phyloP scores from a whole-genome alignment of 2,797 vertebrate genomes.

The Rhadinocentrus ornatus region DNA sequence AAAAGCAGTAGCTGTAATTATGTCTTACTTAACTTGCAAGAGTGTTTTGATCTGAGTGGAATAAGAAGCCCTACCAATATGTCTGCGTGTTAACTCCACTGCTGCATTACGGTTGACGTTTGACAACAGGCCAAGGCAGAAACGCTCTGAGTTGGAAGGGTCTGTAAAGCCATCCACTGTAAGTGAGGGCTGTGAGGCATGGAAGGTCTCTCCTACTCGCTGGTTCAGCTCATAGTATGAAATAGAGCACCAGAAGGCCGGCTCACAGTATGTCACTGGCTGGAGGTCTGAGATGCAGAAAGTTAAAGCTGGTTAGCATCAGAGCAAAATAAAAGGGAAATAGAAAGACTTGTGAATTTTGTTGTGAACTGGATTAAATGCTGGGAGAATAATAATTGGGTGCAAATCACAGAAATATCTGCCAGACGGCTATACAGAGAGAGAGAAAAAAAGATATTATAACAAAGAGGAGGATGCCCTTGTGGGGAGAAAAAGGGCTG shows the following conservation, averaged over 20 bases:
- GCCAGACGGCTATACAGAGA: slow-evolving; percentile 4
- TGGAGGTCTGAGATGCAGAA: slow-evolving; percentile 88
- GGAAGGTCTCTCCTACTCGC: slow-evolving; percentile 98
- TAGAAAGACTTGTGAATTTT: not conserved
- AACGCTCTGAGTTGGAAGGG: slow-evolving; percentile 97
- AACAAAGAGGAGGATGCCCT: slow-evolving; percentile 21
- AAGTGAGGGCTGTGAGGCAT: slow-evolving; percentile 97
- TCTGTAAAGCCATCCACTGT: slow-evolving; percentile 98
- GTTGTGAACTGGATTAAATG: slow-evolving; percentile 2
- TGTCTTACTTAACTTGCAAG: not conserved
- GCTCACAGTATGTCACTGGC: slow-evolving; percentile 98
- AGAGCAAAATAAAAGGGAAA: not conserved
- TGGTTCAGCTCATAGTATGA: slow-evolving; percentile 99
- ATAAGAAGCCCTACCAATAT: slow-evolving; percentile 86
- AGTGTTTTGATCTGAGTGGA: not conserved
- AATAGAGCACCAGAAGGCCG: slow-evolving; percentile 99
- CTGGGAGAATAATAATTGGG: slow-evolving; percentile 1
- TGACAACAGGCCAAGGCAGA: slow-evolving; percentile 96
- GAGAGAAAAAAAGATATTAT: slow-evolving; percentile 4
- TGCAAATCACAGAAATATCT: slow-evolving; percentile 7
- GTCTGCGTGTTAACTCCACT: slow-evolving; percentile 93
- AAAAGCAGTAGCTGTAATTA: not conserved
- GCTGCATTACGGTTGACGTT: slow-evolving; percentile 97
- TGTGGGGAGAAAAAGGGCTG: slow-evolving; percentile 19
- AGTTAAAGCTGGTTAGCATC: not conserved